Evolutionary conservation across 2,888 invertebrate species (phyloP).

Genomic region (Sturmia bella): DNA sequence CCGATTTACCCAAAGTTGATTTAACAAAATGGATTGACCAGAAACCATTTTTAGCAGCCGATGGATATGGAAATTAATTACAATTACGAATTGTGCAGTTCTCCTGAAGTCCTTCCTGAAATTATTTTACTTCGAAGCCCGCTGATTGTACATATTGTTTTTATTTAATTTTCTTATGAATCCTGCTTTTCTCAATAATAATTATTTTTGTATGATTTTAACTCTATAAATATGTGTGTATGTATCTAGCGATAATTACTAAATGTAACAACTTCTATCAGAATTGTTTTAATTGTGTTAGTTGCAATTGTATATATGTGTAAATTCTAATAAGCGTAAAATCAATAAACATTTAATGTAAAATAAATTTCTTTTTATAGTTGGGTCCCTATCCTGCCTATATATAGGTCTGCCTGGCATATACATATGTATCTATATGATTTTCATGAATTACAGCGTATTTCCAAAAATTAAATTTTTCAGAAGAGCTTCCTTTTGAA

Average conservation of each 20-base stretch:
- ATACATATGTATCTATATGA: too few species aligned
- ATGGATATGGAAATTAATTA: constrained; percentile 61
- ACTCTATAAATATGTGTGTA: constrained; percentile 11
- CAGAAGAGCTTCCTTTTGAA: too few species aligned
- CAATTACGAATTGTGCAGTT: neutral
- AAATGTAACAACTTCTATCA: constrained; percentile 42
- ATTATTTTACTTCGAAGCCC: constrained; percentile 21
- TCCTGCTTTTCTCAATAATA: constrained; percentile 20
- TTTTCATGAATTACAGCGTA: too few species aligned
- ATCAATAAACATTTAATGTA: constrained; percentile 53
- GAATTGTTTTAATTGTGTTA: constrained; percentile 55
- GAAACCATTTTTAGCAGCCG: constrained; percentile 71
- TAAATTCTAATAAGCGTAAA: constrained; percentile 51
- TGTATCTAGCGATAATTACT: constrained; percentile 20
- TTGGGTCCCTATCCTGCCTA: too few species aligned
- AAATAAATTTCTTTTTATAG: too few species aligned
- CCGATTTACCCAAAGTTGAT: constrained; percentile 84
- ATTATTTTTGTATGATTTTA: constrained; percentile 7
- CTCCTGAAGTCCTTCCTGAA: neutral
- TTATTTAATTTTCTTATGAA: constrained; percentile 10
- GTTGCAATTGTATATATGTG: constrained; percentile 66
- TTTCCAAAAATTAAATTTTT: too few species aligned
- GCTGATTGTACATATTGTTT: constrained; percentile 21
- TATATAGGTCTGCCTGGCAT: too few species aligned
- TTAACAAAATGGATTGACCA: constrained; percentile 84